Conservation (phyloP, 2,888 invertebrate genomes). For the Gryllus longicercus region DNA sequence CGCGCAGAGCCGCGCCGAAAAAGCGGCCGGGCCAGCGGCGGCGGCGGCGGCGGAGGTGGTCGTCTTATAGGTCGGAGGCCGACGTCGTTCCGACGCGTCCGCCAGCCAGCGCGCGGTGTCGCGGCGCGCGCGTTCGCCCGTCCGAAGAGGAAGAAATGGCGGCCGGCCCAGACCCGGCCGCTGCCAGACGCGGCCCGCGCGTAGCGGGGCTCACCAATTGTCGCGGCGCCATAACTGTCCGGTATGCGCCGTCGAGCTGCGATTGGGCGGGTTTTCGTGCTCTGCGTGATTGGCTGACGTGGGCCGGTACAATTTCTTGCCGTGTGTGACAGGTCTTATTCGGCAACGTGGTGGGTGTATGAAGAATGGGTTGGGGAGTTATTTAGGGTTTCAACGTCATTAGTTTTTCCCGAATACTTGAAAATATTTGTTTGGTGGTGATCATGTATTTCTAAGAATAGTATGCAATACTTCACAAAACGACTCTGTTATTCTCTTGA, state of each 20-base stretch:
- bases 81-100: not conserved
- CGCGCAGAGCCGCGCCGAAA: not conserved
- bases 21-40: not conserved
- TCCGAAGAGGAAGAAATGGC: not conserved
- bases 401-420: no score
- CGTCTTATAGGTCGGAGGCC: not conserved
- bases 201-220: not conserved
- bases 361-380: no score
- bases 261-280: not conserved
- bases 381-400: no score
- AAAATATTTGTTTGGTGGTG: no score
- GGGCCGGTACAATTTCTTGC: not conserved
- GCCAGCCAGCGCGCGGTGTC: not conserved
- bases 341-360: no score
- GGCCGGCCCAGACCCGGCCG: not conserved
- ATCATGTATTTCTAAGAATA: no score
- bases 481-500: no score
- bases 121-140: not conserved
- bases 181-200: not conserved
- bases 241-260: not conserved
- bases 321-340: not conserved
- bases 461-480: no score
- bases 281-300: not conserved
- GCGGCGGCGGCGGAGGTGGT: not conserved
- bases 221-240: not conserved